Base-by-base conservation (phyloP, 2,888 invertebrate species). In the Syritta pipiens region DNA sequence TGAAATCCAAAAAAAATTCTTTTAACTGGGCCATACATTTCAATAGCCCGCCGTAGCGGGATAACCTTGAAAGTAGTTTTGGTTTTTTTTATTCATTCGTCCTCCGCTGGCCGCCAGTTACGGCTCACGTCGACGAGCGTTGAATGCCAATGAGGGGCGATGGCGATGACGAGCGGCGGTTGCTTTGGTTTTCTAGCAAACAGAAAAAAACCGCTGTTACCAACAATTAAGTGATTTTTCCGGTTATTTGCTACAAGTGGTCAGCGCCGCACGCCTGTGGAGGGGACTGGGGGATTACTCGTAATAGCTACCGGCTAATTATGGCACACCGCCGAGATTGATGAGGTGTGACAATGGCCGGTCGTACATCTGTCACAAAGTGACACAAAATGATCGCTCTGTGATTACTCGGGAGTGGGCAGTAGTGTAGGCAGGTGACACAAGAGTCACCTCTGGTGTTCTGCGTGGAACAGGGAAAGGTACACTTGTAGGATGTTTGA, bases 11-110 rank as follows among this genome's bases (percentile, higher is more conserved):
- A 19, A 62, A 62, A 37, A n/a, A n/a, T 30, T 20, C 26, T 28
- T 67, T 26, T 37, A 57, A 40, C 49, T 68, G 17, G 48, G 57
- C 40, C 40, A 42, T 22, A 12, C 40, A 42, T 51, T 62, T 24
- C 19, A 42, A 51, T 63, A 30, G n/a, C n/a, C 28, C n/a, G n/a
- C n/a, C n/a, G n/a, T n/a, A n/a, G n/a, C n/a, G n/a, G n/a, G 6
- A 24, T 46, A 57, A 68, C 69, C 69, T 69, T 69, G 69, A 51
- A n/a, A 69, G 44, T 30, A 12, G n/a, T 19, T 42, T 67, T n/a
- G 14, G 14, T 37, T 49, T 40, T 28, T n/a, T 46, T 46, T n/a
- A n/a, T n/a, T n/a, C n/a, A 28, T 55, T 37, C 9, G 57, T 28
- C 42, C 59, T 59, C 40, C 24, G 26, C 57, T 6, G 19, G n/a